A percentile compares a stretch with the other conserved stretches of the same genome.
Evolutionary conservation across 2,797 vertebrate genomes (phyloP).

Genomic region (Clarias pachynema): DNA sequence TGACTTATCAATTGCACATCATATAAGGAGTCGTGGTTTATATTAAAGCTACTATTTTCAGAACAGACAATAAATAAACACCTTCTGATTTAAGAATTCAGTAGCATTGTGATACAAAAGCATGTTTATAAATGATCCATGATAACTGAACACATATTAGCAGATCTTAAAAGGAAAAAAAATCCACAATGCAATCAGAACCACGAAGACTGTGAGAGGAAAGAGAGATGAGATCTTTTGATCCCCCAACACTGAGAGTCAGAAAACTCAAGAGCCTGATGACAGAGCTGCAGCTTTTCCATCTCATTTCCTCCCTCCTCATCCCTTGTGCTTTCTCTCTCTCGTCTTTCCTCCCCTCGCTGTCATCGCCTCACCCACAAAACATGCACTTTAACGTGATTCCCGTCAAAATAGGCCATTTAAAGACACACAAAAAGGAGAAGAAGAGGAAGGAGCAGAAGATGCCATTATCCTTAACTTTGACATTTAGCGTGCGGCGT

Average conservation of each 20-base stretch:
- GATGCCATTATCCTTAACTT: slow-evolving; percentile 54
- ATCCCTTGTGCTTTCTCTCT: slow-evolving; percentile 43
- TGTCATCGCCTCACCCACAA: slow-evolving; percentile 50
- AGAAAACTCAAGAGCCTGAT: slow-evolving; percentile 68
- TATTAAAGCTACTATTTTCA: not conserved
- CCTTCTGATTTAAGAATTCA: not conserved
- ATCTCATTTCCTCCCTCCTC: slow-evolving; percentile 40
- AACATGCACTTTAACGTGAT: slow-evolving; percentile 52
- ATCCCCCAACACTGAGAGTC: slow-evolving; percentile 43
- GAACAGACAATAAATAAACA: not conserved
- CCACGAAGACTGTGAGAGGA: not conserved
- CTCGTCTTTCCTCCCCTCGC: slow-evolving; percentile 28
- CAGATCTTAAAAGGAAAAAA: not conserved
- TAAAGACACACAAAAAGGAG: slow-evolving; percentile 36
- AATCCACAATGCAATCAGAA: not conserved
- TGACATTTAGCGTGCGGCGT: slow-evolving; percentile 56
- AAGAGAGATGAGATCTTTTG: slow-evolving; percentile 7
- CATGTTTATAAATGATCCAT: not conserved
- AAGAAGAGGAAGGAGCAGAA: slow-evolving; percentile 43
- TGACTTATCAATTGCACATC: not conserved
- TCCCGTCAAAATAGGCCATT: slow-evolving; percentile 54
- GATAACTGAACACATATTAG: not conserved
- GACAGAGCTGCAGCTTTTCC: slow-evolving; percentile 62
- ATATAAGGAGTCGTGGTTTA: no score
- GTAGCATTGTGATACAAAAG: no score